phyloP scores from a whole-genome alignment of 2,888 invertebrate genomes.

The Meloe dianella region DNA sequence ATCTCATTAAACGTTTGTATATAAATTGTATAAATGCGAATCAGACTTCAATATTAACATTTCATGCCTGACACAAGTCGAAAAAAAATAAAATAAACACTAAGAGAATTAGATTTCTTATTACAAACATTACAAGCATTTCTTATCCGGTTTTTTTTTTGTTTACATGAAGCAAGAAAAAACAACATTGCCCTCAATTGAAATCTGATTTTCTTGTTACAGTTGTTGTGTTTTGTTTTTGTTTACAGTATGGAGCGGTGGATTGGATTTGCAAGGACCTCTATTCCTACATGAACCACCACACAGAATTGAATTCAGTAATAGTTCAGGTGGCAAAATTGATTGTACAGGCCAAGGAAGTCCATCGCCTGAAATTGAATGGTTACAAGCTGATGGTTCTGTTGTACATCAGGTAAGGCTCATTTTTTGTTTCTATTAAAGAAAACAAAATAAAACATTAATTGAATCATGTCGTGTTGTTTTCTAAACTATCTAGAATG shows the following conservation, averaged over 20 bases:
- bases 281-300: slow-evolving; percentile 73
- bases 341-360: slow-evolving; percentile 73
- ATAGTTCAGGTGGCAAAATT: slow-evolving; percentile 73
- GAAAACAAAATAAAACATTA: too few relatives aligned
- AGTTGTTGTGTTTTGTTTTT: slow-evolving; percentile 19
- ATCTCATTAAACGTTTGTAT: background rate
- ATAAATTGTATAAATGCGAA: background rate
- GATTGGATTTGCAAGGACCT: slow-evolving; percentile 72
- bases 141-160: background rate
- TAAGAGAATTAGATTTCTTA: background rate
- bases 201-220: background rate
- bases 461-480: too few relatives aligned
- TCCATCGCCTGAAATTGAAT: slow-evolving; percentile 78
- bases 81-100: background rate
- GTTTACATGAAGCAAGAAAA: background rate
- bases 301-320: slow-evolving; percentile 78
- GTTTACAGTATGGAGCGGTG: slow-evolving; percentile 51
- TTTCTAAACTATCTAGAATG: too few relatives aligned
- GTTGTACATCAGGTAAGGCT: slow-evolving; percentile 65
- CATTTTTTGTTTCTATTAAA: too few relatives aligned
- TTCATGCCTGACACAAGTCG: background rate
- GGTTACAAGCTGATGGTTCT: slow-evolving; percentile 76
- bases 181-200: background rate
- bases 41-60: background rate
- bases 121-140: background rate